Evolutionary conservation across 2,888 invertebrate genomes (phyloP), one percentile per base, ranked within the genome.

Genomic region (Agrochola lychnidis): DNA sequence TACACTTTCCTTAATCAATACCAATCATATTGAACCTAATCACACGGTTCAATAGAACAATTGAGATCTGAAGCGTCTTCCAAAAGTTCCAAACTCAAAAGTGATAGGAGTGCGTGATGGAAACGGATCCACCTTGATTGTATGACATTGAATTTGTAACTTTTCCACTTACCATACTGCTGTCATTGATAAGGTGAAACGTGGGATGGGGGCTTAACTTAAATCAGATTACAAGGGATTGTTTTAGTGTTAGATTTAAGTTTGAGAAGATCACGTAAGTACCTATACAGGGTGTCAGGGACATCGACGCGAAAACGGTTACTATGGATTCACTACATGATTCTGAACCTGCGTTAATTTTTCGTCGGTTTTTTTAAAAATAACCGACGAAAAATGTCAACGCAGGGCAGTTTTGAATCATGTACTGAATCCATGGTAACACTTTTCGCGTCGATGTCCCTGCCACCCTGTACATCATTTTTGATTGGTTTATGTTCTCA

Each of bases 51-150:
- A 57, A 56, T 62, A 67, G 69, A 75, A 67, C 78, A 74, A 79
- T 82, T 79, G 77, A 82, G 68, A 64, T 73, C 74, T 61, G 51
- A 84, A 19, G 53, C 66, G 69, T 64, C 76, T 72, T 62, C 66
- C n/a, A 73, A 79, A 84, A 83, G 72, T 84, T 84, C 61, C 40
- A 22, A 81, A 74, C 59, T 70, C 53, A 22, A 84, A 87, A 82
- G 76, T 84, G 67, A 74, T 83, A 66, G 63, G 71, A 59, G 66
- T 66, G 64, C 85, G 79, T 84, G 81, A 84, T 81, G 76, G 71
- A 77, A 84, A 70, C 73, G 22, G 64, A 73, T 79, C 71, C 30
- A 48, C 64, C 63, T 77, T 81, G 75, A 87, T 87, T 85, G 64
- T 76, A 85, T 66, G 75, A 66, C 73, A 85, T 77, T 63, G 79